Base-by-base conservation (phyloP, 1,140 invertebrate species). In the Diploscapter pachys region DNA sequence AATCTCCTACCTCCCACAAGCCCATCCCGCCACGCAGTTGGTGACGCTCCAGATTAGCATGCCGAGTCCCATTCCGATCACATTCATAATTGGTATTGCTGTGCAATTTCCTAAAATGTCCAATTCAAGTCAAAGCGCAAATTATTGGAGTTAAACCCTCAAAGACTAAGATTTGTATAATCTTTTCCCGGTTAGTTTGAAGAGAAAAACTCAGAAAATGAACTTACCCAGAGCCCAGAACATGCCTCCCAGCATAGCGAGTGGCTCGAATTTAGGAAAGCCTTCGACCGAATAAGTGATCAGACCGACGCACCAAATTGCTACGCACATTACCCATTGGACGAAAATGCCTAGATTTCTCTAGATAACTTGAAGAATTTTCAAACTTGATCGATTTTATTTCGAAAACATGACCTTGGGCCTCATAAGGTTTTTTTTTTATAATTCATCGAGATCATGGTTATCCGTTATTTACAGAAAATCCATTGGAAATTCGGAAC, bases 21-120 rank as follows among this genome's bases (percentile, higher is more conserved):
- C 84, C 87, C 88, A 88, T 11, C 81, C 81, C 11, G 79, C 57
- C 5, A 83, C 63, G 56, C 81, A 76, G 57, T 80, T 77, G 50
- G 79, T 74, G 9, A 73, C 78, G 31, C 77, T 78, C 80, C 81
- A 82, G 50, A 83, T 73, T 55, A 80, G 66, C 64, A 79, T 72
- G 48, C 79, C 81, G 72, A 82, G 62, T 67, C 80, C 81, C 11
- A 82, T 78, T 70, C 81, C 81, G 31, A 79, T 75, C 52, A 62
- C 57, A 49, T 74, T 80, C 73, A 80, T 80, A 53, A 80, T 80
- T 3, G 77, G 78, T 31, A 80, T 71, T 3, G 77, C 78, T 3
- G 78, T 79, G 3, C 61, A 65, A 71, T 80, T 80, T 9, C 77
- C 75, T 76, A 59, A 53, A 62, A 53, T 56, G 3, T 9, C 49